These are phyloP conservation scores for Leptinotarsa peninsularis DNA, from an alignment of 2,888 invertebrate genomes.

Conservation along the genomic window DNA sequence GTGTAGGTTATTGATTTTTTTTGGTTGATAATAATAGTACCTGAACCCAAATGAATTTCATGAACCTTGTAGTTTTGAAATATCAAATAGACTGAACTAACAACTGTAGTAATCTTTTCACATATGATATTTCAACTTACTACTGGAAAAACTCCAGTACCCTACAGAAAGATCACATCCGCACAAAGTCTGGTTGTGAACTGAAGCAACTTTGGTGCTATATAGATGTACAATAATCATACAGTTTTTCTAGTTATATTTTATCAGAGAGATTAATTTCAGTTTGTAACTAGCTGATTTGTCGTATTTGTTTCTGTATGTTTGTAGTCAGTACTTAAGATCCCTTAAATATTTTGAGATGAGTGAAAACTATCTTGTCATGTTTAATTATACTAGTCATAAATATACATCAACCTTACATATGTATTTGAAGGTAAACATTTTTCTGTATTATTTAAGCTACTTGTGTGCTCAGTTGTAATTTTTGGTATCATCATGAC, in stretches of 20 bases:
- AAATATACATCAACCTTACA: conserved; percentile 3
- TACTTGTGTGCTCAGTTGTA: background rate
- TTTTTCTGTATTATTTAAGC: background rate
- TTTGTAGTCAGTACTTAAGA: background rate
- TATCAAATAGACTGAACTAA: no score
- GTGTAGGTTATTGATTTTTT: no score
- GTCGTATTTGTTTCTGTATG: background rate
- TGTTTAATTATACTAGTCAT: conserved; percentile 7
- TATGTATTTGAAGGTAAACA: background rate
- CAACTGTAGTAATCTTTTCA: no score
- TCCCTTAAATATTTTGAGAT: background rate
- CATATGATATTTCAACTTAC: no score
- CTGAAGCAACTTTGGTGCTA: no score
- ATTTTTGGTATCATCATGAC: background rate
- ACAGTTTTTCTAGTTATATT: background rate
- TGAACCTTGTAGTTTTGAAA: no score
- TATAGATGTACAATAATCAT: no score
- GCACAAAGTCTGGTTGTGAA: no score
- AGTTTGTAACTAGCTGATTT: background rate
- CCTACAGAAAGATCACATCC: no score
- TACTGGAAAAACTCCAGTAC: no score
- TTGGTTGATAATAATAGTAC: no score
- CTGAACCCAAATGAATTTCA: no score
- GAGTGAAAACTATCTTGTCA: conserved; percentile 2
- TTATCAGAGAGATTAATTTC: background rate